These are phyloP conservation scores for Hirtodrosophila histrioides DNA, from an alignment of 2,888 invertebrate genomes.

Conservation along the genomic window DNA sequence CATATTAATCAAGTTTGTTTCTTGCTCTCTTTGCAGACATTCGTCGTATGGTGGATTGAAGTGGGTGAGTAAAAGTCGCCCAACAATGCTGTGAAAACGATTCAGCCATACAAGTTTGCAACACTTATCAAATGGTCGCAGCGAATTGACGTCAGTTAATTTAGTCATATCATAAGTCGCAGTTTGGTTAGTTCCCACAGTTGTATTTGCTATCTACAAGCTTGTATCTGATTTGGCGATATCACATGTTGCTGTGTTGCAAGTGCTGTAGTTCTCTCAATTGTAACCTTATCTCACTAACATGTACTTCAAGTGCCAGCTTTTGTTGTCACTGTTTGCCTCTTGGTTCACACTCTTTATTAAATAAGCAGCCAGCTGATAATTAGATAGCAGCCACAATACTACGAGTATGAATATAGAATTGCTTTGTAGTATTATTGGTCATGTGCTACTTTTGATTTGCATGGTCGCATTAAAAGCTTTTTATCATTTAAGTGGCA, in stretches of 20 bases:
- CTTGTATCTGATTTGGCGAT: constrained; percentile 26
- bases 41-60: constrained; percentile 31
- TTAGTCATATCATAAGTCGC: constrained; percentile 36
- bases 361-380: constrained; percentile 53
- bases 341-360: constrained; percentile 55
- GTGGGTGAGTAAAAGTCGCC: constrained; percentile 40
- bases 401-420: constrained; percentile 23
- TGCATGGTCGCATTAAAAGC: constrained; percentile 29
- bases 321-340: constrained; percentile 46
- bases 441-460: constrained; percentile 51
- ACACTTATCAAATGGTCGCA: constrained; percentile 29
- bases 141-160: constrained; percentile 46
- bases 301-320: constrained; percentile 20
- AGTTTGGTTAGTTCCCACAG: constrained; percentile 41
- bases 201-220: constrained; percentile 37
- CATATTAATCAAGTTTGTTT: constrained; percentile 72
- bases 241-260: constrained; percentile 32
- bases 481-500: constrained; percentile 30
- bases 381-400: constrained; percentile 37
- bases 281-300: constrained; percentile 25
- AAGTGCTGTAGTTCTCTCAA: constrained; percentile 33
- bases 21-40: constrained; percentile 56
- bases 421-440: constrained; percentile 41
- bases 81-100: constrained; percentile 48
- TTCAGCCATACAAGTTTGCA: constrained; percentile 43